A percentile compares a stretch with the other conserved stretches of the same genome.
Evolutionary conservation across 2,888 invertebrate genomes (phyloP).

Genomic region (Trachelus stipa): DNA sequence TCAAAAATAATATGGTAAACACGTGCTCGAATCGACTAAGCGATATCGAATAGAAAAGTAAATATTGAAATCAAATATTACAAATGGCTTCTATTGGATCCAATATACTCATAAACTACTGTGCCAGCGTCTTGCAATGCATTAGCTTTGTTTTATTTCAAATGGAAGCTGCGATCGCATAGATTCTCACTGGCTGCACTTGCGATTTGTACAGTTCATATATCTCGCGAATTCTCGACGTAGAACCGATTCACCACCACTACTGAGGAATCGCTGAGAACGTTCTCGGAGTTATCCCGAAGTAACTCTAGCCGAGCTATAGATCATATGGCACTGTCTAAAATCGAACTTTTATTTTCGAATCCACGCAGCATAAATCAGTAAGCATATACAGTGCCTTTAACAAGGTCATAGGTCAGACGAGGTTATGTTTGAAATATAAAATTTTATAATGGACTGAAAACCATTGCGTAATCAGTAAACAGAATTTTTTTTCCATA

Average conservation of each 20-base stretch:
- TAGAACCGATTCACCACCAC: slow-evolving; percentile 3
- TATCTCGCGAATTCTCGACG: slow-evolving; percentile 32
- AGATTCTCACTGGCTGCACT: slow-evolving; percentile 30
- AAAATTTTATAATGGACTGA: neutral
- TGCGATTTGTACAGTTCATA: slow-evolving; percentile 39
- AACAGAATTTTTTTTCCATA: neutral
- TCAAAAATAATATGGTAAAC: neutral
- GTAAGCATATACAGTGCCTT: neutral
- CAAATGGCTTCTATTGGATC: neutral
- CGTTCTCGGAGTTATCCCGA: neutral
- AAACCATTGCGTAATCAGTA: neutral
- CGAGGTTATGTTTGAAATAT: neutral
- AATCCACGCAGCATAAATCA: neutral
- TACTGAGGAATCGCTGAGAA: neutral
- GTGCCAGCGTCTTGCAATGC: slow-evolving; percentile 36
- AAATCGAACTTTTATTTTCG: neutral
- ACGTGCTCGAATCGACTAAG: neutral
- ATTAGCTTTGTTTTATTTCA: slow-evolving; percentile 40
- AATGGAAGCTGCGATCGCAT: slow-evolving; percentile 36
- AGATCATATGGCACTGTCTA: neutral
- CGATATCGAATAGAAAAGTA: neutral
- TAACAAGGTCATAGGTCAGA: neutral
- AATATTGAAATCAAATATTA: neutral
- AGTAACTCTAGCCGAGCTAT: neutral
- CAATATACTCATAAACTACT: neutral